Evolutionary conservation across 2,113 vertebrate genomes (phyloP).

Genomic region (Siniperca knerii): DNA sequence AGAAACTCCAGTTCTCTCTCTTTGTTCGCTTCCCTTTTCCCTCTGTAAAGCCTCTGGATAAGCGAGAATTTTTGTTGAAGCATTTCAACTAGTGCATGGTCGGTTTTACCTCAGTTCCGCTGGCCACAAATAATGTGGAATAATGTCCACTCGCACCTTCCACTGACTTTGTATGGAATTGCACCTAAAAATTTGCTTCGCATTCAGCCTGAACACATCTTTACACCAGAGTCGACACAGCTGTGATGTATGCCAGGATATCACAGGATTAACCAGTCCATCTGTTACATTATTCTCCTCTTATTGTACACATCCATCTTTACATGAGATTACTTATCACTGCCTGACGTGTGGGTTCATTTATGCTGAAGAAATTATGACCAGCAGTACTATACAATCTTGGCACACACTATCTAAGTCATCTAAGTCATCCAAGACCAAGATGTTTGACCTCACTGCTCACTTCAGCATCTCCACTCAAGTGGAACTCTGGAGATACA

Average conservation of each 20-base stretch:
- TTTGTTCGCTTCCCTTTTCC: neutral
- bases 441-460: slow-evolving; percentile 26
- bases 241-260: neutral
- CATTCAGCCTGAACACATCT: neutral
- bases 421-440: neutral
- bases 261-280: neutral
- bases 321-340: neutral
- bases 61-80: no score
- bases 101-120: no score
- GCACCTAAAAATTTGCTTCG: neutral
- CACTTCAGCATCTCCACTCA: neutral
- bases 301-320: neutral
- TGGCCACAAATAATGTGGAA: no score
- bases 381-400: neutral
- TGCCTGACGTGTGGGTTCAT: neutral
- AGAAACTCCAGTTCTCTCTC: neutral
- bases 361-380: neutral
- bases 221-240: neutral
- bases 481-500: neutral
- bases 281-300: neutral
- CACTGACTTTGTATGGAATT: neutral
- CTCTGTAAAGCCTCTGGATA: no score
- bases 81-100: no score
- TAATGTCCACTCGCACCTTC: neutral
- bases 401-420: neutral